phyloP scores from a whole-genome alignment of 2,797 vertebrate genomes.

The Lates japonicus region DNA sequence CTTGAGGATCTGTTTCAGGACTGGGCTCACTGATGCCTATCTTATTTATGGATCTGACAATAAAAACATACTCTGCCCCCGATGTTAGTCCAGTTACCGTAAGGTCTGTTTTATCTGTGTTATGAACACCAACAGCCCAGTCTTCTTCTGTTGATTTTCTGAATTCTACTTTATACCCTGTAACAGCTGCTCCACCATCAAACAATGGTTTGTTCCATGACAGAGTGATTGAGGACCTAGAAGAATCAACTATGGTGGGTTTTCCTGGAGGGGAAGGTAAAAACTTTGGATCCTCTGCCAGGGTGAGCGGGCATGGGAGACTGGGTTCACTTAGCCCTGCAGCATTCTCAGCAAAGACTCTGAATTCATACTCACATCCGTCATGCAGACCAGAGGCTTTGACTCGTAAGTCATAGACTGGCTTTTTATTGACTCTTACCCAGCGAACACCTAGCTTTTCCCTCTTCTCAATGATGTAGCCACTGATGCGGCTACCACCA shows the following conservation, averaged over 20 bases:
- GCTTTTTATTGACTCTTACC: conserved; percentile 97
- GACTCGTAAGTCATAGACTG: conserved; percentile 96
- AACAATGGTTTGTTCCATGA: conserved; percentile 96
- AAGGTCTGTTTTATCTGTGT: conserved; percentile 92
- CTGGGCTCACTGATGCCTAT: conserved; percentile 95
- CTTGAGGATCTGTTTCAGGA: conserved; percentile 90
- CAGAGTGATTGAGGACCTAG: conserved; percentile 91
- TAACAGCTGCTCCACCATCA: conserved; percentile 95
- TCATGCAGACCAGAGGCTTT: conserved; percentile 95
- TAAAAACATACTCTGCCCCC: conserved; percentile 92
- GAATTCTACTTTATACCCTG: conserved; percentile 94
- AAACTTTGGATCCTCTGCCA: conserved; percentile 96
- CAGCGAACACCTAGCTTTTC: conserved; percentile 96
- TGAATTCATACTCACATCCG: conserved; percentile 97
- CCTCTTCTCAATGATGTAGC: conserved; percentile 96
- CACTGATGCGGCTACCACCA: conserved; percentile 94
- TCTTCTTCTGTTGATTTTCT: conserved; percentile 91
- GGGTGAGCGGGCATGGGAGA: conserved; percentile 87
- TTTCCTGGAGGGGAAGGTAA: conserved; percentile 94
- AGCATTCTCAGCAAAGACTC: conserved; percentile 97
- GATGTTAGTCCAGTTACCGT: conserved; percentile 90
- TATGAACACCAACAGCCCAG: conserved; percentile 91
- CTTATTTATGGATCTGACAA: conserved; percentile 95
- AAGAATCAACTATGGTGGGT: conserved; percentile 91
- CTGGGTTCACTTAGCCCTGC: conserved; percentile 96